Evolutionary conservation across 1,140 invertebrate species (phyloP).

Genomic region (Bombus breviceps): DNA sequence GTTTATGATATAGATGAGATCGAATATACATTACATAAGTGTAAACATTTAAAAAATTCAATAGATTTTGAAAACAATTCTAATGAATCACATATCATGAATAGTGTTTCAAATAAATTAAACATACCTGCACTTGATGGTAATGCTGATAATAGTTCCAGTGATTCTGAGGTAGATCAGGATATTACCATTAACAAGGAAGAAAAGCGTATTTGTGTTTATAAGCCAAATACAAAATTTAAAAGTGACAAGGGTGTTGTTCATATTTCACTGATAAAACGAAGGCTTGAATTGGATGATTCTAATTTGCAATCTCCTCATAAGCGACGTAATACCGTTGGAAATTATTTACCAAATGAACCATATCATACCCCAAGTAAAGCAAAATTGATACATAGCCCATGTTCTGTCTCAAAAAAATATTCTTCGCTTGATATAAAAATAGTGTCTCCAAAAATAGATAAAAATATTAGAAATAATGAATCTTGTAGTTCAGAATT

Average conservation of each 20-base stretch:
- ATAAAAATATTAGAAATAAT: conserved; percentile 31
- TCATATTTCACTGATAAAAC: conserved; percentile 69
- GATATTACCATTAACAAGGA: conserved; percentile 68
- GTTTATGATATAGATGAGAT: conserved; percentile 51
- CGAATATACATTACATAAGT: conserved; percentile 8
- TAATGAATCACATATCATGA: background rate
- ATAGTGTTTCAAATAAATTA: conserved; percentile 3
- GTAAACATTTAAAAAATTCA: background rate
- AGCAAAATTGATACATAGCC: conserved; percentile 55
- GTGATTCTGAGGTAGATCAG: conserved; percentile 65
- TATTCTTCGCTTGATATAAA: conserved; percentile 76
- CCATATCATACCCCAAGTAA: conserved; percentile 58
- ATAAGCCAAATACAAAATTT: conserved; percentile 58
- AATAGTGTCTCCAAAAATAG: conserved; percentile 73
- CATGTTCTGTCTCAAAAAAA: conserved; percentile 61
- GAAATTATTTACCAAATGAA: conserved; percentile 41
- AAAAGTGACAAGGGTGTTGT: conserved; percentile 5
- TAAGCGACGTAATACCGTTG: conserved; percentile 32
- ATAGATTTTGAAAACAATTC: background rate
- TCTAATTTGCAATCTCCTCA: conserved; percentile 11
- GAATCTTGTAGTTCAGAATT: background rate
- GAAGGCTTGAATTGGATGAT: conserved; percentile 47
- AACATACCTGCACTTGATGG: conserved; percentile 48
- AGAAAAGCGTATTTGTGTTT: conserved; percentile 72
- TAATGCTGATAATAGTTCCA: conserved; percentile 37